Conservation (phyloP, 2,888 invertebrate genomes). For the Synergus laeviventris region DNA sequence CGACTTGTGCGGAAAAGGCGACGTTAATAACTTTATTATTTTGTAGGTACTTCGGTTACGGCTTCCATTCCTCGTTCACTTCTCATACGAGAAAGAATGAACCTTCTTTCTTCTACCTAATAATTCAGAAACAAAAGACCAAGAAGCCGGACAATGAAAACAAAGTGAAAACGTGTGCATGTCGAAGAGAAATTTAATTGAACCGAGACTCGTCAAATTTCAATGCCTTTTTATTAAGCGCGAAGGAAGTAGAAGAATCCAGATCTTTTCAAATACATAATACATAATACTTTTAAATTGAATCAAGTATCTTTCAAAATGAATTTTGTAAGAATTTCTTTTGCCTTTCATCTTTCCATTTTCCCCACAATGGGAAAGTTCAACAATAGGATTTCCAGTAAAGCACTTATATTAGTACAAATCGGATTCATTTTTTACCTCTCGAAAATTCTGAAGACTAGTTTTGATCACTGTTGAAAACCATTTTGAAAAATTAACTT, state of each 20-base stretch:
- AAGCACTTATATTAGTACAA: neutral
- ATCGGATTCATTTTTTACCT: neutral
- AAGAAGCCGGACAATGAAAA: neutral
- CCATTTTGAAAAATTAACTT: too few relatives aligned
- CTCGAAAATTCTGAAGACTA: too few relatives aligned
- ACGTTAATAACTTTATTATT: constrained; percentile 65
- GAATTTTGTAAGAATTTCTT: neutral
- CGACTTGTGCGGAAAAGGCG: constrained; percentile 54
- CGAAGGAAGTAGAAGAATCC: neutral
- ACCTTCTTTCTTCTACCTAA: neutral
- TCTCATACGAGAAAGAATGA: constrained; percentile 22
- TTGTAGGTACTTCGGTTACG: constrained; percentile 48
- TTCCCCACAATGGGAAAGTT: neutral
- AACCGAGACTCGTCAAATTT: neutral
- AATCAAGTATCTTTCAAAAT: neutral
- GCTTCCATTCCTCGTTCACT: neutral
- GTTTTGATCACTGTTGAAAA: too few relatives aligned
- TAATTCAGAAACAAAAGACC: constrained; percentile 4
- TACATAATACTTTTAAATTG: neutral
- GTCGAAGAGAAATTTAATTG: constrained; percentile 1
- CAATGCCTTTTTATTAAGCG: neutral
- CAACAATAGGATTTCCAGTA: neutral
- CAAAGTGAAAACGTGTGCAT: neutral
- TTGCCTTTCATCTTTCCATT: neutral
- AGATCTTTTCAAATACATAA: neutral